Evolutionary conservation across 2,888 invertebrate species (phyloP), one percentile per base, ranked within the genome.

Genomic region (Oasisia sp.): DNA sequence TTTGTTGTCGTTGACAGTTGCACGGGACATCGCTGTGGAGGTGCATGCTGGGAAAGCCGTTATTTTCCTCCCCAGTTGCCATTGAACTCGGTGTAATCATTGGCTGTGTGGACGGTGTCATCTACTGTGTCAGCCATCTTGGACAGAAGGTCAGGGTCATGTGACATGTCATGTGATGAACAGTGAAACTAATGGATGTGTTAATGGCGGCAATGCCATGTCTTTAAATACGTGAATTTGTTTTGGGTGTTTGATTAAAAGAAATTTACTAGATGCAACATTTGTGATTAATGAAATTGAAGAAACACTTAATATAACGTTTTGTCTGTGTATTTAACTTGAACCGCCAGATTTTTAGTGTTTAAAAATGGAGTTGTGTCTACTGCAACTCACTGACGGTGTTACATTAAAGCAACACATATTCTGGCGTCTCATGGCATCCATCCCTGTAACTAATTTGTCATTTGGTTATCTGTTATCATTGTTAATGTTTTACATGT

Each of bases 41-140:
- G 38, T 96, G 97, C 90, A 96, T 97, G 92, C 96, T 97, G 4
- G 95, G 95, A 92, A 97, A 97, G 94, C 97, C 98, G 0, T 96
- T 98, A 44, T 98, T 98, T 95, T 97, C 97, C 0, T 97, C 97
- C 12, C 97, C 97, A 0, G 96, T 94, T 94, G 56, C 94, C 27
- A 93, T 94, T 32, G 89, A 91, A 3, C 91, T 92, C 58, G 94
- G 94, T 50, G 93, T 96, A 89, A 94, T 94, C 92, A 93, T 96
- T 91, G 96, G 96, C 8, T 95, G 96, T 94, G 96, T 96, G 32
- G 95, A 96, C 94, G 95, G 95, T 7, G 92, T 90, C 32, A 32
- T 96, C 1, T 95, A 95, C 93, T 94, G 94, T 91, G 91, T 96
- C 56, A 92, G 93, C 91, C 92, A 93, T 91, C 45, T 91, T 12